Percentiles rank a stretch among this genome's conserved stretches.
Evolutionary conservation across 1,140 invertebrate genomes (phyloP).

Genomic region (Cyclina sinensis): DNA sequence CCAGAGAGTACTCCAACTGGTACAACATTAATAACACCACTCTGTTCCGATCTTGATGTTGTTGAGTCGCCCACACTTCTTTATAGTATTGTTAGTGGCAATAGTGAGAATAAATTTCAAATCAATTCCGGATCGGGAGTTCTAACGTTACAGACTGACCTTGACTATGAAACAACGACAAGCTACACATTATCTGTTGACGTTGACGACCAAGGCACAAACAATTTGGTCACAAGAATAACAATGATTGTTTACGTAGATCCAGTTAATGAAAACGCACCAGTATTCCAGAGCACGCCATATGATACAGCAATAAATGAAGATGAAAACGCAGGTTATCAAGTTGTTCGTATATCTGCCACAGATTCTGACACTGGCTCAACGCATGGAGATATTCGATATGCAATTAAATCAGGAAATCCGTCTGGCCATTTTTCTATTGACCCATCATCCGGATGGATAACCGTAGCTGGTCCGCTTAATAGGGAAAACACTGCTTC

Average conservation of each 20-base stretch:
- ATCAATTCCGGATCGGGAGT: constrained; percentile 53
- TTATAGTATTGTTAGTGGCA: constrained; percentile 68
- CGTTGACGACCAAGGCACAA: constrained; percentile 60
- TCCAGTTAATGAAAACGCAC: constrained; percentile 71
- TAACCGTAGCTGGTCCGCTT: constrained; percentile 59
- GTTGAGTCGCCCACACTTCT: constrained; percentile 35
- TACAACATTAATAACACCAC: constrained; percentile 18
- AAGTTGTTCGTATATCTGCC: constrained; percentile 68
- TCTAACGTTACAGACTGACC: constrained; percentile 29
- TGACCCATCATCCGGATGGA: constrained; percentile 66
- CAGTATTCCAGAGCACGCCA: constrained; percentile 64
- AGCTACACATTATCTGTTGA: constrained; percentile 57
- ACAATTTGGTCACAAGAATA: constrained; percentile 18
- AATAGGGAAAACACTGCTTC: constrained; percentile 64
- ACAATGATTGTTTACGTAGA: constrained; percentile 60
- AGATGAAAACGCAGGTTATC: constrained; percentile 17
- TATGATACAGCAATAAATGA: constrained; percentile 63
- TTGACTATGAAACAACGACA: constrained; percentile 70
- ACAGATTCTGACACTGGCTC: constrained; percentile 73
- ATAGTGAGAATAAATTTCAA: constrained; percentile 65
- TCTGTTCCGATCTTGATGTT: constrained; percentile 56
- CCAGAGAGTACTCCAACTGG: constrained; percentile 71
- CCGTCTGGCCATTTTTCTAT: constrained; percentile 68
- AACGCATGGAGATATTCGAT: constrained; percentile 70
- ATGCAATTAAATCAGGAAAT: constrained; percentile 70